phyloP scores from a whole-genome alignment of 1,140 invertebrate species.

The Neodiprion pinetum region DNA sequence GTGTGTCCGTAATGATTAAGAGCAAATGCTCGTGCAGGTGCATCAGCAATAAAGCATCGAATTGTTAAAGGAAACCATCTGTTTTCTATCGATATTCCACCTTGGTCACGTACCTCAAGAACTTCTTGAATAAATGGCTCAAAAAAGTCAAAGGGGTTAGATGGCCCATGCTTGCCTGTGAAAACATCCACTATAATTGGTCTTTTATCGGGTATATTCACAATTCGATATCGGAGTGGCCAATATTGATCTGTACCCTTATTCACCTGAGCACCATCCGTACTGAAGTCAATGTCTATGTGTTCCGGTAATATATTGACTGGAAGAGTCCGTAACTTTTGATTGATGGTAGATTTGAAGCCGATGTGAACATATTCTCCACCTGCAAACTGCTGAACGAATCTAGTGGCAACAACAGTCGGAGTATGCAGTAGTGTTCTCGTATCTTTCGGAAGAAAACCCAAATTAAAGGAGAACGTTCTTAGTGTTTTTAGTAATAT shows the following conservation, averaged over 20 bases:
- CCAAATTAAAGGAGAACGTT: too few species aligned
- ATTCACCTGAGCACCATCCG: slow-evolving; percentile 5
- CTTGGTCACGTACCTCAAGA: neutral
- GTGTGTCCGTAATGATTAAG: slow-evolving; percentile 30
- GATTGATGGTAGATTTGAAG: neutral
- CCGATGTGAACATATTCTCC: slow-evolving; percentile 9
- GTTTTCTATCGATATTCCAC: neutral
- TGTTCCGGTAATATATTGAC: neutral
- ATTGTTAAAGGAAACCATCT: neutral
- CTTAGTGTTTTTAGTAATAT: too few species aligned
- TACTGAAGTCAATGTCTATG: slow-evolving; percentile 12
- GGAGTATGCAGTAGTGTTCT: neutral
- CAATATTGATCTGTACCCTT: neutral
- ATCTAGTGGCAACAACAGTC: too few species aligned
- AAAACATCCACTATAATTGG: neutral
- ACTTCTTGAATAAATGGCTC: neutral
- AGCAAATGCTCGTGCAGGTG: slow-evolving; percentile 32
- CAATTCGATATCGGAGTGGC: neutral
- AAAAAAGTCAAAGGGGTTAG: neutral
- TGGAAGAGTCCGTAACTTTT: neutral
- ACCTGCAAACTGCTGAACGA: neutral
- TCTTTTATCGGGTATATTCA: neutral
- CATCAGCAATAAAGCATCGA: slow-evolving; percentile 34
- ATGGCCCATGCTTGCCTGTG: neutral
- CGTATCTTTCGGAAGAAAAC: neutral